phyloP scores from a whole-genome alignment of 2,797 vertebrate genomes.

The Merluccius polli region DNA sequence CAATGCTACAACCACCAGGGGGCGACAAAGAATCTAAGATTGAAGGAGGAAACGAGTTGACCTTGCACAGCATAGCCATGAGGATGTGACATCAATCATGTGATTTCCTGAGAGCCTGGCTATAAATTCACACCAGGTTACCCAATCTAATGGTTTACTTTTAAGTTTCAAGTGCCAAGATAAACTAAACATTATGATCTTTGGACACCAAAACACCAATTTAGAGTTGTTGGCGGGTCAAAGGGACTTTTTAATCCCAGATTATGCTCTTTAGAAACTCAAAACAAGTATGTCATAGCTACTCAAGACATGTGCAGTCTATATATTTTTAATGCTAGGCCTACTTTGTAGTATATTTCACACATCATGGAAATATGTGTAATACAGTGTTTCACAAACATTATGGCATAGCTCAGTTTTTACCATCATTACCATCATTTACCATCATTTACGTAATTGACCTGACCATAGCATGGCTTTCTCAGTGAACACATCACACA shows the following conservation, averaged over 20 bases:
- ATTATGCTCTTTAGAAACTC: neutral
- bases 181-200: neutral
- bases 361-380: no score
- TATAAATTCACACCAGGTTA: neutral
- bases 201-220: neutral
- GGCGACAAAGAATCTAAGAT: neutral
- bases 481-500: no score
- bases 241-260: neutral
- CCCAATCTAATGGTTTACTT: neutral
- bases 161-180: neutral
- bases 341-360: no score
- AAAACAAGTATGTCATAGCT: no score
- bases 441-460: no score
- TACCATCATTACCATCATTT: no score
- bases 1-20: no score
- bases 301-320: no score
- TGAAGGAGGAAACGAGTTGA: neutral
- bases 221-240: neutral
- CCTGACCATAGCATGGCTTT: no score
- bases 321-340: no score
- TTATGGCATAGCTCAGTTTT: no score
- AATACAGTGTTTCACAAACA: no score
- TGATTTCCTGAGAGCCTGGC: neutral
- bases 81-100: neutral
- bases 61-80: neutral